Percentiles rank a stretch among this genome's conserved stretches.
Evolutionary conservation across 2,113 vertebrate species (phyloP).

Genomic region (Leucoraja erinaceus): DNA sequence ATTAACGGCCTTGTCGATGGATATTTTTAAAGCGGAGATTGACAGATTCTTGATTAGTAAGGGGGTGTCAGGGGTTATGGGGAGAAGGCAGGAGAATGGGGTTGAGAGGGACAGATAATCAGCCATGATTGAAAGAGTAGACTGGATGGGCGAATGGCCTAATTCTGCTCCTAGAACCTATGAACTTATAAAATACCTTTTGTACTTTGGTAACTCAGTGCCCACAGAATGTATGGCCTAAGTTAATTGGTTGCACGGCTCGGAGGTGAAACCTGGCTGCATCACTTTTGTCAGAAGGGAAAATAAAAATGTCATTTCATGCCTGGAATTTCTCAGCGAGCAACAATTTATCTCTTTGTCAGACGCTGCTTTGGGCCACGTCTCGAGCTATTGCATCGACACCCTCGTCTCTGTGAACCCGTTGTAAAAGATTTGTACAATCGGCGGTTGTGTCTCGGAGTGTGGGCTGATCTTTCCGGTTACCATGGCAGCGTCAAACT

Average conservation of each 20-base stretch:
- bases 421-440: conserved; percentile 11
- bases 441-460: background rate
- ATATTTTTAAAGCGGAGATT: no score
- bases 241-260: background rate
- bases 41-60: no score
- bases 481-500: background rate
- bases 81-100: no score
- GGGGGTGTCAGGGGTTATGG: no score
- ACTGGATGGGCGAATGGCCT: no score
- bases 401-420: background rate
- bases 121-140: no score
- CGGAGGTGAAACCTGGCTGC: background rate
- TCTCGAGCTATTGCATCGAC: background rate
- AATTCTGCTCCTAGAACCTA: no score
- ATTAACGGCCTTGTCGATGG: no score
- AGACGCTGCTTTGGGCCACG: background rate
- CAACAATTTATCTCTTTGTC: background rate
- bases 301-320: background rate
- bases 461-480: background rate
- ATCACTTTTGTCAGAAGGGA: background rate
- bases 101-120: no score
- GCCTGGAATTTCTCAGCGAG: background rate
- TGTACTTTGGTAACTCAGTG: background rate
- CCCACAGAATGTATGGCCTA: background rate
- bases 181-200: no score